Base-by-base conservation (phyloP, 2,888 invertebrate genomes). In the Empis livida region DNA sequence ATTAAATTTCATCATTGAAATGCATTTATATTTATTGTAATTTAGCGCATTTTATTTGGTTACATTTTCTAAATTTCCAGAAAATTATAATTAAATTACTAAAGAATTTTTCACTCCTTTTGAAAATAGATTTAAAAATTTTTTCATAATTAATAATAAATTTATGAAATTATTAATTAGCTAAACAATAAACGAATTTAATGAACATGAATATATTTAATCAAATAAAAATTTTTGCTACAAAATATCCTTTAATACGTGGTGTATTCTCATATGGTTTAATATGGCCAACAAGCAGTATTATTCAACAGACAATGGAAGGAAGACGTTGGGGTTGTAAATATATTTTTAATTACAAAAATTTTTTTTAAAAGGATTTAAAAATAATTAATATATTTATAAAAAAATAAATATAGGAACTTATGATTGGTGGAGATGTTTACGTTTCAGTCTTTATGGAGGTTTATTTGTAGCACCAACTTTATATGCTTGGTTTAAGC, bases 381-480 rank as follows among this genome's bases (percentile, higher is more conserved):
- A 37, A 40, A 41, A 17, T 41, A 1, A 31, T 10, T 27, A 10
- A 49, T 42, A 8, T 23, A 37, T 38, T 9, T 17, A 10, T 10
- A 17, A 5, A 17, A 23, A 13, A 42, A 16, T 41, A 37, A 31
- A 35, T 23, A 10, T 43, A 74, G 77, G 42, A 39, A 40, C 40
- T 41, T 45, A 35, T 20, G 42, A 40, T 41, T 45, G 46, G 31
- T 49, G 43, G 39, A 40, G 32, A 15, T 16, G 14, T 38, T 14
- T 43, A 14, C 42, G 31, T 32, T 49, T 39, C 27, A 32, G 42
- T 44, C 37, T 47, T 31, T 47, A 38, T 27, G 39, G 44, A 43
- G 31, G 43, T 10, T 75, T 83, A 43, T 86, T 83, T 65, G 84
- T 85, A 16, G 89, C 88, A 1, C 89, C 89, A 13, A 84, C 85